Conservation (phyloP, 1,140 invertebrate species). For the Holotrichia oblita region DNA sequence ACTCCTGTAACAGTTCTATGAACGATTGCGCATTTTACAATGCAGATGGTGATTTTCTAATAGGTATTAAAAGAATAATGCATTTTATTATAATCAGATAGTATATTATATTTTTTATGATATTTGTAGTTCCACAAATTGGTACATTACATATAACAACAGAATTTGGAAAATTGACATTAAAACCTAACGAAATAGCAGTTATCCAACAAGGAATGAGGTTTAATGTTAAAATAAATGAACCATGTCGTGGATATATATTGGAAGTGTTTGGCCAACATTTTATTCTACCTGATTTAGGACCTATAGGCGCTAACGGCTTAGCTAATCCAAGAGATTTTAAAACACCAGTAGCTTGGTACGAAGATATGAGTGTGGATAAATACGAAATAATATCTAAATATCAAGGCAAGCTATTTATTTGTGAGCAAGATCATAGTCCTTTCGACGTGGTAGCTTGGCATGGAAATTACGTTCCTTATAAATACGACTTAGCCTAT, state of each 20-base stretch:
- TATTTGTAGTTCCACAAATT: slow-evolving; percentile 87
- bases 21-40: slow-evolving; percentile 87
- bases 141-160: slow-evolving; percentile 87
- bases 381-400: slow-evolving; percentile 85
- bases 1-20: slow-evolving; percentile 91
- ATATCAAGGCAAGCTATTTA: slow-evolving; percentile 90
- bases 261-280: slow-evolving; percentile 95
- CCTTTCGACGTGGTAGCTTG: slow-evolving; percentile 99
- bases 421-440: slow-evolving; percentile 85
- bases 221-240: slow-evolving; percentile 83
- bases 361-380: slow-evolving; percentile 74
- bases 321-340: slow-evolving; percentile 97
- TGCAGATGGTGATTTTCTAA: slow-evolving; percentile 96
- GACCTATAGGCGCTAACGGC: slow-evolving; percentile 98
- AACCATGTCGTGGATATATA: slow-evolving; percentile 90
- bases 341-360: slow-evolving; percentile 88
- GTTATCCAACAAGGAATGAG: slow-evolving; percentile 97
- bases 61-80: slow-evolving; percentile 72
- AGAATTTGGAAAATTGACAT: slow-evolving; percentile 91
- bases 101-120: no score
- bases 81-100: no score
- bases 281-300: slow-evolving; percentile 92
- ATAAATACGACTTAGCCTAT: slow-evolving; percentile 92
- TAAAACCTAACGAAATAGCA: slow-evolving; percentile 95
- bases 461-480: slow-evolving; percentile 99